Evolutionary conservation across 2,113 vertebrate genomes (phyloP).

Genomic region (Pseudolaguvia tuberculata): DNA sequence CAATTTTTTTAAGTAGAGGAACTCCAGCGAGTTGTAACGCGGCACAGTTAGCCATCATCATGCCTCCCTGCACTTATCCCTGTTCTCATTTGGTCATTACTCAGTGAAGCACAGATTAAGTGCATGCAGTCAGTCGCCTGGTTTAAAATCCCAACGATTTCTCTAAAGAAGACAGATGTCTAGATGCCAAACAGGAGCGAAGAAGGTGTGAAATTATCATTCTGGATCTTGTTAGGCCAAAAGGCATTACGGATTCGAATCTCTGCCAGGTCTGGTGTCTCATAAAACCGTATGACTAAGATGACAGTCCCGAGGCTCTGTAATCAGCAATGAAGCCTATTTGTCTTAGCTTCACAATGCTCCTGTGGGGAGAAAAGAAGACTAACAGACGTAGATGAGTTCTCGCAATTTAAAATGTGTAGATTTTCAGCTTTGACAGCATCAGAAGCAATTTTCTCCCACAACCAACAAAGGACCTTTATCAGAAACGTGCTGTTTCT

Average conservation of each 20-base stretch:
- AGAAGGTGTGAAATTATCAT: constrained; percentile 41
- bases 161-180: constrained; percentile 24
- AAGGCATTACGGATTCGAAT: constrained; percentile 4
- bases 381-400: neutral
- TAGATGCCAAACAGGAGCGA: constrained; percentile 23
- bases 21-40: neutral
- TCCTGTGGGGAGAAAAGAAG: neutral
- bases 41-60: neutral
- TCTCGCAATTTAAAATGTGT: neutral
- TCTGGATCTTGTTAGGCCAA: constrained; percentile 30
- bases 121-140: constrained; percentile 30
- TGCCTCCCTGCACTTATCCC: neutral
- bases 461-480: neutral
- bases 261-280: constrained; percentile 1
- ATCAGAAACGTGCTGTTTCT: neutral
- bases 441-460: neutral
- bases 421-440: neutral
- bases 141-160: constrained; percentile 37
- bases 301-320: neutral
- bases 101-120: constrained; percentile 12
- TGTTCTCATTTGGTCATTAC: constrained; percentile 11
- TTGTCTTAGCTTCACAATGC: neutral
- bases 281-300: constrained; percentile 3
- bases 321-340: neutral
- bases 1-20: neutral